Evolutionary conservation across 35 echinoderm and acorn worm species (phyloP).

Genomic region (Hemicentrotus pulcherrimus): DNA sequence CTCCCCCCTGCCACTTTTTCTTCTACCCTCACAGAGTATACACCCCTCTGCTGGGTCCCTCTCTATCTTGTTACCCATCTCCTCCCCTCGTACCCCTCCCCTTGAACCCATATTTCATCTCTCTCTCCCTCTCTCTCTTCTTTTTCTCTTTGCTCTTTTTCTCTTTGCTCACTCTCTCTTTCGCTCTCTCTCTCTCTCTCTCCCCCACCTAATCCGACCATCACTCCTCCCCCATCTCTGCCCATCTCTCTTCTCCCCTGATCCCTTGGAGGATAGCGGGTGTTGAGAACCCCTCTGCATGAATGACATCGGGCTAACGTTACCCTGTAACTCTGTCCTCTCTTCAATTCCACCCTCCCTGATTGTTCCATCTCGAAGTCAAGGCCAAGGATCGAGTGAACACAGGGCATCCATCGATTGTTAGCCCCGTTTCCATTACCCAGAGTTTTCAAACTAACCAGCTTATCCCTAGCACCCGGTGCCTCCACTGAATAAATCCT

Average conservation of each 20-base stretch:
- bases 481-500: no score
- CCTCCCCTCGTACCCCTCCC: not conserved
- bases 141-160: not conserved
- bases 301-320: not conserved
- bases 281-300: not conserved
- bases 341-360: not conserved
- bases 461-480: no score
- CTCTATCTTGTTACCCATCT: not conserved
- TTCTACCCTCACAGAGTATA: not conserved
- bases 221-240: not conserved
- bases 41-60: not conserved
- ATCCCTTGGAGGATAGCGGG: not conserved
- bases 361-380: not conserved
- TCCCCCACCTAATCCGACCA: not conserved
- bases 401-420: no score
- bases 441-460: no score
- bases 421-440: no score
- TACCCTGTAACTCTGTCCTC: conserved; percentile 1
- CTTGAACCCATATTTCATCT: not conserved
- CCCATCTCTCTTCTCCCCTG: not conserved
- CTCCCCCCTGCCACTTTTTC: not conserved
- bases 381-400: not conserved
- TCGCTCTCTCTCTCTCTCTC: not conserved
- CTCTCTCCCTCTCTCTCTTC: not conserved
- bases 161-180: not conserved